These are phyloP conservation scores for Hypsopygia costalis DNA, from an alignment of 2,888 invertebrate genomes.

Conservation along the genomic window DNA sequence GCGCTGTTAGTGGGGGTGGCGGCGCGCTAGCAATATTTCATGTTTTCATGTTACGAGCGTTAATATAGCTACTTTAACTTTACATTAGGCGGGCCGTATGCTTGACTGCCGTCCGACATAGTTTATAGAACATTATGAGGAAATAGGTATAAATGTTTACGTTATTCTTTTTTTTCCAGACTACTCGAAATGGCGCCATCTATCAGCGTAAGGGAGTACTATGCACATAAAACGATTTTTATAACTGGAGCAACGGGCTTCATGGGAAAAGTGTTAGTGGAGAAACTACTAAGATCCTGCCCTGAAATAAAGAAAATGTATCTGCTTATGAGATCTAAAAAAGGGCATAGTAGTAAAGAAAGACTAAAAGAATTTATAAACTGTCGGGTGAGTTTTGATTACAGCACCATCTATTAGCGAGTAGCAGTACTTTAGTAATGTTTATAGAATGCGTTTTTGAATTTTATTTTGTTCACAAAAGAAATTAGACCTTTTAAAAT, in stretches of 20 bases:
- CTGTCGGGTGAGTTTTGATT: constrained; percentile 57
- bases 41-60: too few species aligned
- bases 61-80: too few species aligned
- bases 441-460: too few species aligned
- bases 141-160: too few species aligned
- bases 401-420: constrained; percentile 28
- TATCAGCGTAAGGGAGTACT: constrained; percentile 77
- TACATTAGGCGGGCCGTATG: too few species aligned
- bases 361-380: constrained; percentile 81
- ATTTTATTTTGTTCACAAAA: too few species aligned
- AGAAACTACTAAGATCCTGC: constrained; percentile 87
- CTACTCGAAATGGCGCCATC: constrained; percentile 55
- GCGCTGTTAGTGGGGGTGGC: too few species aligned
- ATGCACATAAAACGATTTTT: constrained; percentile 81
- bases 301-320: constrained; percentile 85
- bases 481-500: too few species aligned
- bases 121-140: too few species aligned
- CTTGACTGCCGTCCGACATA: too few species aligned
- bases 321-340: constrained; percentile 86
- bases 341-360: constrained; percentile 82
- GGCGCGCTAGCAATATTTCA: too few species aligned
- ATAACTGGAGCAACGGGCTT: constrained; percentile 93
- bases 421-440: constrained; percentile 20
- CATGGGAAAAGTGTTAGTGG: constrained; percentile 90
- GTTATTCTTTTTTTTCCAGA: too few species aligned